Percentiles rank a stretch among this genome's conserved stretches.
These are phyloP conservation scores for Heteractis magnifica DNA, from an alignment of 92 coral and sea anemone species.

Conservation along the genomic window DNA sequence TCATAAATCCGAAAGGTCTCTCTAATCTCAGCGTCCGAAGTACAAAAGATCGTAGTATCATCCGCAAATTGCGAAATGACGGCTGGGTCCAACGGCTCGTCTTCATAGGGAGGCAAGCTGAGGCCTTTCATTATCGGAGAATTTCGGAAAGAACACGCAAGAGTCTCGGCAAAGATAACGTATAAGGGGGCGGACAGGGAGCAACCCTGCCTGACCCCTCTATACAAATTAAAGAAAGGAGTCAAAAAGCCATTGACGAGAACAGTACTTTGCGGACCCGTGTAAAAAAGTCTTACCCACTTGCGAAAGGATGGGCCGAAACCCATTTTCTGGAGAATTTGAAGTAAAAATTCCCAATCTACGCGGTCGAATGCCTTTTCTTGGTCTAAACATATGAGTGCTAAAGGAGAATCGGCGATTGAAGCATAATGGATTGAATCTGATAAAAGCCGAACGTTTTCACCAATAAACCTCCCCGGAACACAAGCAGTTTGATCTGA, in stretches of 20 bases:
- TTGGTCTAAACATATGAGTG: slow-evolving; percentile 38
- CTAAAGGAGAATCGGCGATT: not conserved
- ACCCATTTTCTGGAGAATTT: slow-evolving; percentile 8
- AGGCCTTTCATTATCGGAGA: slow-evolving; percentile 15
- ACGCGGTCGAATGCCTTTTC: slow-evolving; percentile 54
- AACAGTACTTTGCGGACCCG: not conserved
- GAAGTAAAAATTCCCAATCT: not conserved
- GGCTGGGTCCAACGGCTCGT: not conserved
- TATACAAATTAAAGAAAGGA: not conserved
- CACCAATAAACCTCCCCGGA: slow-evolving; percentile 44
- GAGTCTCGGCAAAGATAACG: not conserved
- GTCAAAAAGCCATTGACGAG: slow-evolving; percentile 11
- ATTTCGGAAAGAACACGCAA: slow-evolving; percentile 3
- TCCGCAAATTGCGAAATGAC: slow-evolving; percentile 47
- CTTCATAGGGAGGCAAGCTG: slow-evolving; percentile 11
- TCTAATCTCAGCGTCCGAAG: not conserved
- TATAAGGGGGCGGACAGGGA: too few relatives aligned
- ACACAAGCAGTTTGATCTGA: slow-evolving; percentile 52
- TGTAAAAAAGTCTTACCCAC: slow-evolving; percentile 11
- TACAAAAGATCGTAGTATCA: slow-evolving; percentile 29
- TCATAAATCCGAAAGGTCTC: not conserved
- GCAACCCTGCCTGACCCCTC: slow-evolving; percentile 42
- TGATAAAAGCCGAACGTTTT: slow-evolving; percentile 23
- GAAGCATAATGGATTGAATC: slow-evolving; percentile 16
- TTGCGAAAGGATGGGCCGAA: slow-evolving; percentile 4